Evolutionary conservation across 2,888 invertebrate genomes (phyloP).

Genomic region (Thymelicus acteon): DNA sequence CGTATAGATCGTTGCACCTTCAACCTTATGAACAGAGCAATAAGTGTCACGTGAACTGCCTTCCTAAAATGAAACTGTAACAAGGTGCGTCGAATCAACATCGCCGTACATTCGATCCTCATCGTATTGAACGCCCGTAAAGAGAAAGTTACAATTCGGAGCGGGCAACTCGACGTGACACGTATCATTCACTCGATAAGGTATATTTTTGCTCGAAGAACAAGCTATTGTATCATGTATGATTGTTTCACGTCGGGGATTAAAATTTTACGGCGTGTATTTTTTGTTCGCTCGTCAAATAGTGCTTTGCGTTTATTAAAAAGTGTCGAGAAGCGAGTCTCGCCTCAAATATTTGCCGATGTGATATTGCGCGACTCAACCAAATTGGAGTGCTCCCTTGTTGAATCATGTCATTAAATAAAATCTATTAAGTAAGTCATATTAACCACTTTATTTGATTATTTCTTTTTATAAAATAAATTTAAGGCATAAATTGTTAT

Average conservation of each 20-base stretch:
- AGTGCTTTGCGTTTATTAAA: constrained; percentile 33
- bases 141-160: neutral
- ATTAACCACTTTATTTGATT: too few species aligned
- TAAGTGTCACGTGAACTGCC: neutral
- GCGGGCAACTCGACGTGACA: neutral
- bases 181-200: neutral
- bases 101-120: constrained; percentile 28
- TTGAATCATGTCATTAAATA: neutral
- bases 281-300: constrained; percentile 32
- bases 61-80: constrained; percentile 21
- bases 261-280: constrained; percentile 33
- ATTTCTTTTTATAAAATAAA: too few species aligned
- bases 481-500: too few species aligned
- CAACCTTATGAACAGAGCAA: neutral
- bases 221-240: constrained; percentile 18
- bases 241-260: constrained; percentile 31
- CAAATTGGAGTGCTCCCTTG: constrained; percentile 1
- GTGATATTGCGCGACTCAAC: constrained; percentile 8
- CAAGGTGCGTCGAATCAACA: constrained; percentile 30
- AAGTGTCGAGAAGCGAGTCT: constrained; percentile 11
- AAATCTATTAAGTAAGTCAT: neutral
- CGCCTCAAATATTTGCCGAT: constrained; percentile 5
- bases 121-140: constrained; percentile 21
- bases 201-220: neutral
- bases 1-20: neutral